Evolutionary conservation across 2,888 invertebrate genomes (phyloP).

Genomic region (Nycteola revayana): DNA sequence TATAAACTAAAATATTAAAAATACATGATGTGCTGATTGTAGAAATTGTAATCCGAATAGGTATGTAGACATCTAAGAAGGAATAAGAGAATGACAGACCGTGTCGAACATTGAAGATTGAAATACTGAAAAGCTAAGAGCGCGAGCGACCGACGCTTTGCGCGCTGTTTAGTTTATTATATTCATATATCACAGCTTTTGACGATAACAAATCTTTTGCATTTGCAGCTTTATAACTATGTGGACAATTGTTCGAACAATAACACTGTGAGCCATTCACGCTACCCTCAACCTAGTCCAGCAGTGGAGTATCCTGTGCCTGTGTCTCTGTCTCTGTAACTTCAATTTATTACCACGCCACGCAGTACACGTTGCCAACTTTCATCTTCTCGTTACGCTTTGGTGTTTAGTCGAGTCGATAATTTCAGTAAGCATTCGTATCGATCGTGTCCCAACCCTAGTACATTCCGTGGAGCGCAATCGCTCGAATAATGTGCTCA

Average conservation of each 20-base stretch:
- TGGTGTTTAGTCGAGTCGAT: too few species aligned
- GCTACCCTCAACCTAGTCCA: conserved; percentile 7
- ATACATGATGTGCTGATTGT: conserved; percentile 77
- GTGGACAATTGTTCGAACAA: conserved; percentile 78
- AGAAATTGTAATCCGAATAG: conserved; percentile 43
- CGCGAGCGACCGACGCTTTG: conserved; percentile 57
- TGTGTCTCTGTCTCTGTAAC: background rate
- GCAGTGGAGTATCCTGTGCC: background rate
- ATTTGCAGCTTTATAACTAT: conserved; percentile 71
- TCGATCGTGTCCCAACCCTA: conserved; percentile 12
- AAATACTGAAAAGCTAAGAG: conserved; percentile 55
- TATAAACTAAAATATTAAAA: conserved; percentile 39
- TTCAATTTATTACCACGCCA: background rate
- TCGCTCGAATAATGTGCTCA: conserved; percentile 76
- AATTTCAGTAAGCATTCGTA: background rate
- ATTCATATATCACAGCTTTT: conserved; percentile 81
- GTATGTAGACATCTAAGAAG: conserved; percentile 40
- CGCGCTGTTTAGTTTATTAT: conserved; percentile 66
- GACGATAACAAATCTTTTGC: conserved; percentile 82
- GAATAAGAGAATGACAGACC: conserved; percentile 38
- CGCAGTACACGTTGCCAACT: background rate
- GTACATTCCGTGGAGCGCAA: conserved; percentile 33
- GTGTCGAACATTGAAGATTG: conserved; percentile 40
- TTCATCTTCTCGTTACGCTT: background rate
- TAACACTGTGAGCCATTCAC: conserved; percentile 45